Evolutionary conservation across 1,140 invertebrate genomes (phyloP).

Genomic region (Bemisia tabaci): DNA sequence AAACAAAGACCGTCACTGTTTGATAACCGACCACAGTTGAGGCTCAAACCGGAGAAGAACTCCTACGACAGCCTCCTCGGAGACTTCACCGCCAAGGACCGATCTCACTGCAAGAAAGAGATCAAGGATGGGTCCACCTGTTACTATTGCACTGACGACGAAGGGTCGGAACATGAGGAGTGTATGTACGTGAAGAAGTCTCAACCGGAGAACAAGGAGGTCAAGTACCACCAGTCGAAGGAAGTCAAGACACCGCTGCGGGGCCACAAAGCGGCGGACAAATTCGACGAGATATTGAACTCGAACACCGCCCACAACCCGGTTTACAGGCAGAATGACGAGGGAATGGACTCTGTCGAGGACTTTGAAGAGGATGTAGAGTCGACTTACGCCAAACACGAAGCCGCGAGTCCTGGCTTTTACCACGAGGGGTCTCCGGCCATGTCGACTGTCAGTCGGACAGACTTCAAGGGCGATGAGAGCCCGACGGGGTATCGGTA

Average conservation of each 20-base stretch:
- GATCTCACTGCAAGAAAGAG: slow-evolving; percentile 51
- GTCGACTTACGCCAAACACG: background rate
- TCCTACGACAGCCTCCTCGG: slow-evolving; percentile 38
- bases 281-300: background rate
- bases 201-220: slow-evolving; percentile 20
- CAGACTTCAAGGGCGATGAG: slow-evolving; percentile 1
- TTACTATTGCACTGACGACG: slow-evolving; percentile 49
- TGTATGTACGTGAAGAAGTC: slow-evolving; percentile 51
- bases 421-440: background rate
- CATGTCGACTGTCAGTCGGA: background rate
- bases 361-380: background rate
- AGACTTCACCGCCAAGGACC: slow-evolving; percentile 51
- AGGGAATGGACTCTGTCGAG: background rate
- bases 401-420: background rate
- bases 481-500: background rate
- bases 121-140: slow-evolving; percentile 58
- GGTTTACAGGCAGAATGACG: background rate
- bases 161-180: slow-evolving; percentile 52
- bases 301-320: background rate
- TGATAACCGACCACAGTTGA: slow-evolving; percentile 5
- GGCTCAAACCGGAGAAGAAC: slow-evolving; percentile 24
- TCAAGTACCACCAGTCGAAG: slow-evolving; percentile 21
- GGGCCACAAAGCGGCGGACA: background rate
- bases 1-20: background rate
- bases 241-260: slow-evolving; percentile 15